Base-by-base conservation (phyloP, 2,888 invertebrate genomes). In the Muschampia plurimacula region DNA sequence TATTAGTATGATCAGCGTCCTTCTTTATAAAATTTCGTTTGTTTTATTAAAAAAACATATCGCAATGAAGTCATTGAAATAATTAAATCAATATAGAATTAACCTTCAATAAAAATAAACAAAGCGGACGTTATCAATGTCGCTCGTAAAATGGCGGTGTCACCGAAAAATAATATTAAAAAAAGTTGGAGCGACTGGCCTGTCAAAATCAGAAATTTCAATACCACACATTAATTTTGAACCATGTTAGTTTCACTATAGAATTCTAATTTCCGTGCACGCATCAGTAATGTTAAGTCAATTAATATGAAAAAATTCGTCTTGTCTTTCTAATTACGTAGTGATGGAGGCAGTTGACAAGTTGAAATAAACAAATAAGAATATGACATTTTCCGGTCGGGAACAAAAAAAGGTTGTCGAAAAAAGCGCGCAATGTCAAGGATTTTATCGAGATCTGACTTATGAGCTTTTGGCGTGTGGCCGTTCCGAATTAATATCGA, bases 361-460 rank as follows among this genome's bases (percentile, higher is more conserved):
- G 84, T 76, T 57, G 86, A 92, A 92, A 93, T 92, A 92, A 93
- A 92, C 90, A 90, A 91, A 91, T 90, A 89, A 90, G 89, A 82
- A 81, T 82, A 89, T 82, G 90, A 90, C 86, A 87, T 87, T 89
- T 89, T 89, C 90, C 88, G 89, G 88, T 87, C 83, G 74, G 76
- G 77, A 77, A 78, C 80, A 76, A 78, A 79, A 79, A 79, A 76
- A 81, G 81, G 74, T 55, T 73, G 78, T 76, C 77, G 41, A 79
- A 83, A 67, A 80, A 80, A 80, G 79, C 79, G 76, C 78, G 80
- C 80, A 80, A 82, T 78, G 82, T 80, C 83, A 80, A 74, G 73
- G 75, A 71, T 77, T 69, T 81, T 83, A 85, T 85, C 84, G 80
- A 80, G 84, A 84, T 84, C 78, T 78, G 78, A 79, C 80, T 78